Conservation (phyloP, 2,797 vertebrate species). For the Enteromius radiatus region DNA sequence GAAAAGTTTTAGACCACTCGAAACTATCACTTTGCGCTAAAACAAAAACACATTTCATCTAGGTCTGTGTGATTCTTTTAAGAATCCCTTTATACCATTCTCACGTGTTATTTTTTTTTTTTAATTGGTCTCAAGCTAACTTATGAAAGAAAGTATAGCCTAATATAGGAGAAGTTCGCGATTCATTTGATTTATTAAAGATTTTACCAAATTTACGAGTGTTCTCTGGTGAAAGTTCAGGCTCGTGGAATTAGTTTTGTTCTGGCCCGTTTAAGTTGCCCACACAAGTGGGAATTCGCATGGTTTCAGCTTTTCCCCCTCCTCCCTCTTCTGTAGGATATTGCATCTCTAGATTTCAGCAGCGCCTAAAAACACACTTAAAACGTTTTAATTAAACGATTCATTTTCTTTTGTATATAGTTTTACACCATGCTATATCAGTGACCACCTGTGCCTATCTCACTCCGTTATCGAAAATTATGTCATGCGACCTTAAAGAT, state of each 20-base stretch:
- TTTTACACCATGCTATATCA: not conserved
- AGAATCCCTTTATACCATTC: not conserved
- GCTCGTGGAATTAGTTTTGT: constrained; percentile 22
- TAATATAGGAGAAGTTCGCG: not conserved
- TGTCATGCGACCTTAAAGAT: not conserved
- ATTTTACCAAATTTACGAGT: not conserved
- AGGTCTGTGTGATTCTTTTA: not conserved
- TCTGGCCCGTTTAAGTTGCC: constrained; percentile 40
- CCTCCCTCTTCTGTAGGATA: constrained; percentile 18
- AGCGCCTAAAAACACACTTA: not conserved
- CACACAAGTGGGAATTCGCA: constrained; percentile 31
- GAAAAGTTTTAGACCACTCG: constrained; percentile 25
- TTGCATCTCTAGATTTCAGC: constrained; percentile 28
- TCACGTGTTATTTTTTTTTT: not conserved
- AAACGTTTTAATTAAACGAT: not conserved
- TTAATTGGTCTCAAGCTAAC: not conserved
- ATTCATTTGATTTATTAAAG: not conserved
- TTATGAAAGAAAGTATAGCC: not conserved
- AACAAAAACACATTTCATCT: not conserved
- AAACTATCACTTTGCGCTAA: not conserved
- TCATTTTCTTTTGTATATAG: not conserved
- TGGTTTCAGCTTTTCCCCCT: constrained; percentile 17
- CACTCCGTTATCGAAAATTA: constrained; percentile 3
- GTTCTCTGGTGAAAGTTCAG: not conserved
- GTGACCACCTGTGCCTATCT: not conserved